phyloP scores from a whole-genome alignment of 2,113 vertebrate genomes.

The Pongo pygmaeus region DNA sequence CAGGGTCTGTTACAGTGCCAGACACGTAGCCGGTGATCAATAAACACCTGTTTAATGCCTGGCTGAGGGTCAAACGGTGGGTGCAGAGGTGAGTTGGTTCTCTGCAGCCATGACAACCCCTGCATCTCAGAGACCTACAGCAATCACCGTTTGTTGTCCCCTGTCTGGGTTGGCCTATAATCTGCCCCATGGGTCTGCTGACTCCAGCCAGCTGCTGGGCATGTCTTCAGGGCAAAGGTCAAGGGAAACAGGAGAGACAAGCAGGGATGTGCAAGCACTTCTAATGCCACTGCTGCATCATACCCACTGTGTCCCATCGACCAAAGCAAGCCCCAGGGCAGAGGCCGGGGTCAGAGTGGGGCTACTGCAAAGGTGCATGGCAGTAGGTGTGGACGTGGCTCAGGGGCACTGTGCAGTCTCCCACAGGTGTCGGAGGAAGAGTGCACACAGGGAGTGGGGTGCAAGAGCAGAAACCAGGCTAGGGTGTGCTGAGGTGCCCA shows the following conservation, averaged over 20 bases:
- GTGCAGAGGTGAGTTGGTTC: rapidly evolving
- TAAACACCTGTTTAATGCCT: rapidly evolving
- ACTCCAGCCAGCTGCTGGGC: rapidly evolving
- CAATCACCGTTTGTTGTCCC: rapidly evolving
- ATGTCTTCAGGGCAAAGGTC: rapidly evolving
- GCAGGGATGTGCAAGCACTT: rapidly evolving
- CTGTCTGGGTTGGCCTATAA: neutral
- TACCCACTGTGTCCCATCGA: neutral
- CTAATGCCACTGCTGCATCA: rapidly evolving
- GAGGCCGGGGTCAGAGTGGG: rapidly evolving
- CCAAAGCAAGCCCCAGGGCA: neutral
- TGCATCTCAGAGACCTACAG: rapidly evolving
- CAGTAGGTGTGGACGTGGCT: rapidly evolving
- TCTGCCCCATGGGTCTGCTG: too few species aligned
- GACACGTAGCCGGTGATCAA: rapidly evolving
- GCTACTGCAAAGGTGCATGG: rapidly evolving
- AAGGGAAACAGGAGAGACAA: rapidly evolving
- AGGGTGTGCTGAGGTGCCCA: neutral
- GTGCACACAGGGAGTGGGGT: rapidly evolving
- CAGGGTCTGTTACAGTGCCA: rapidly evolving
- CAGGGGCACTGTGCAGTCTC: rapidly evolving
- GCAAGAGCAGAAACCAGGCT: rapidly evolving
- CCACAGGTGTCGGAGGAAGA: rapidly evolving
- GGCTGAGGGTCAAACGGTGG: rapidly evolving
- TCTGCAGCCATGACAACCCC: rapidly evolving